Base-by-base conservation (phyloP, 2,797 vertebrate species). In the Neoniphon sammara region DNA sequence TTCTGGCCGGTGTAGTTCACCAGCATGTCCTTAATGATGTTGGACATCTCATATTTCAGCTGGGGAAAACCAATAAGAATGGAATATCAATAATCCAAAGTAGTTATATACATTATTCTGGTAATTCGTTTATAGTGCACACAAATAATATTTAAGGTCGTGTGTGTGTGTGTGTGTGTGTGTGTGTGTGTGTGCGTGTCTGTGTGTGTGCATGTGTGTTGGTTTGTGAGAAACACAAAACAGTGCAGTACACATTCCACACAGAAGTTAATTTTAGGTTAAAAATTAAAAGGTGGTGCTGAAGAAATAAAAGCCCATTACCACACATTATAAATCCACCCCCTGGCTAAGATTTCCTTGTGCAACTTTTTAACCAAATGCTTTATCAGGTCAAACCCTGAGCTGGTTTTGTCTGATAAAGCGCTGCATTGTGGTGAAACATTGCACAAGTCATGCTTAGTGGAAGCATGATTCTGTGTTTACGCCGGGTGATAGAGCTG, bases 1-100 rank as follows among this genome's bases (percentile, higher is more conserved):
- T 94, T 92, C 47, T 91, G 39, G 0, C 34, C 81, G 0, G 92
- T 94, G 61, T 99, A 98, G 65, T 89, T 82, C 78, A 76, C 18
- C 20, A 98, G 94, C 80, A 97, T 89, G 0, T 12, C 15, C 20
- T 7, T 57, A 44, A 97, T 92, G 42, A 97, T 93, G 62, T 0
- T 21, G 2, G 94, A 93, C 92, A 97, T 90, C 80, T 98, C 97
- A 0, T 66, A 30, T 82, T 95, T 96, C 86, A 99, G 82, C 97
- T 99, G 86, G 14, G 17, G 6, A 78, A 55, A 74, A 5, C 14
- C 78, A 36, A 82, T 6, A 46, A 36, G 1, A 53, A 55, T 2
- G 44, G 5, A 17, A 49, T 9, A 54, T 68, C 12, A 77, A 17
- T 30, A 60, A 34, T 9, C 17, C 7, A 14, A 31, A 9, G 1